Percentiles rank a stretch among this genome's conserved stretches.
These are phyloP conservation scores for Pachycephus smyrnensis DNA, from an alignment of 2,888 invertebrate species.

Conservation along the genomic window DNA sequence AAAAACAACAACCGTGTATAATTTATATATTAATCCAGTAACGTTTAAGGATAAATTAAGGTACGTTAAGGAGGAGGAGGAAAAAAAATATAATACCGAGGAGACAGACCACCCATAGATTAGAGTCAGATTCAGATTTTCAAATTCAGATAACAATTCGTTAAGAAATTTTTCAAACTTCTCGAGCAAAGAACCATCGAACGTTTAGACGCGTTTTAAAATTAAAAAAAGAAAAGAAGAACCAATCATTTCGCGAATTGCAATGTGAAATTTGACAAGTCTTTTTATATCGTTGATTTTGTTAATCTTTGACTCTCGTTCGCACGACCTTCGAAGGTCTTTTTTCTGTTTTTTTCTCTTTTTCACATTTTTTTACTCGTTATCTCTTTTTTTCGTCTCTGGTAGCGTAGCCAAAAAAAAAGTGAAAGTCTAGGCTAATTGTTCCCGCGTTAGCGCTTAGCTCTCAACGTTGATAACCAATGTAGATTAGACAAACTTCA, in stretches of 20 bases:
- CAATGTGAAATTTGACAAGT: neutral
- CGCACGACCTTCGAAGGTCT: neutral
- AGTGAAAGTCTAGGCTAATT: neutral
- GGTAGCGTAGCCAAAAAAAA: neutral
- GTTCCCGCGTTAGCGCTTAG: neutral
- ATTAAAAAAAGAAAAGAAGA: neutral
- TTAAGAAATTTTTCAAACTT: constrained; percentile 1
- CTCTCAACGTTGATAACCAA: neutral
- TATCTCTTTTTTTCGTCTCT: neutral
- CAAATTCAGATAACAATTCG: neutral
- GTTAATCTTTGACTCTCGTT: neutral
- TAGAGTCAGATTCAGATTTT: constrained; percentile 16
- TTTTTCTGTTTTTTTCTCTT: neutral
- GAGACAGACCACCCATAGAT: neutral
- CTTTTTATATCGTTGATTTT: neutral
- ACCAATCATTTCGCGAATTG: neutral
- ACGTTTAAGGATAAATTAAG: constrained; percentile 44
- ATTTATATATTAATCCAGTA: constrained; percentile 45
- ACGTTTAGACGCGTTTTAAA: neutral
- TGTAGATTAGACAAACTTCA: neutral
- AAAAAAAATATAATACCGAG: neutral
- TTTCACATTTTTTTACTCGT: neutral
- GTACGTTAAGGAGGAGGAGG: constrained; percentile 26
- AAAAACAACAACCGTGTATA: constrained; percentile 35
- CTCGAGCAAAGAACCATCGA: neutral